These are phyloP conservation scores for Hecatera dysodea DNA, from an alignment of 2,888 invertebrate genomes.

Conservation along the genomic window DNA sequence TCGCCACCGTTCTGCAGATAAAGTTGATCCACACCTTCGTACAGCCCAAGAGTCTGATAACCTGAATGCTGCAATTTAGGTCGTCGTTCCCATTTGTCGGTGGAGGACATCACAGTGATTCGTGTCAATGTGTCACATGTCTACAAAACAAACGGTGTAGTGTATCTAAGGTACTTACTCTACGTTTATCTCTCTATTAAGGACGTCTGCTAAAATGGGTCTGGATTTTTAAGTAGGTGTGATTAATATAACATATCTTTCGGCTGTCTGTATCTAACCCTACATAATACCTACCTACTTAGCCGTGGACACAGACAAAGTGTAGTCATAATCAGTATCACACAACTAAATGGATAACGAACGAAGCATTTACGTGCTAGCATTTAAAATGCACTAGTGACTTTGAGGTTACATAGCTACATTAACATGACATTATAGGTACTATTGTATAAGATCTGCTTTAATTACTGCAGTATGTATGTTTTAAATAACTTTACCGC, in stretches of 20 bases:
- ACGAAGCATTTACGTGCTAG: slow-evolving; percentile 35
- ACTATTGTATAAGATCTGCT: slow-evolving; percentile 47
- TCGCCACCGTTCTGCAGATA: slow-evolving; percentile 46
- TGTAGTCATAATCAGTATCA: slow-evolving; percentile 37
- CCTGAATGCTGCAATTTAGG: slow-evolving; percentile 82
- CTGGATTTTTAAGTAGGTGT: slow-evolving; percentile 65
- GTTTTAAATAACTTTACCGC: slow-evolving; percentile 21
- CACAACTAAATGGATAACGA: slow-evolving; percentile 34
- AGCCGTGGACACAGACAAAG: slow-evolving; percentile 18
- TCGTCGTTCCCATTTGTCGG: slow-evolving; percentile 76
- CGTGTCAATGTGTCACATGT: slow-evolving; percentile 74
- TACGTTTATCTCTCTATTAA: slow-evolving; percentile 68
- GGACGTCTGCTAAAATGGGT: slow-evolving; percentile 69
- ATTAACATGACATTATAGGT: slow-evolving; percentile 58
- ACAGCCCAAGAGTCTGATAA: slow-evolving; percentile 78
- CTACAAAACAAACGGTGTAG: slow-evolving; percentile 56
- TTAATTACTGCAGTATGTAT: slow-evolving; percentile 41
- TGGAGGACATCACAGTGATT: slow-evolving; percentile 73
- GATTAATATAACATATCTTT: slow-evolving; percentile 26
- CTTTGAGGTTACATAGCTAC: slow-evolving; percentile 49
- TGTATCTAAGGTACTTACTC: slow-evolving; percentile 17
- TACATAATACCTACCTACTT: slow-evolving; percentile 28
- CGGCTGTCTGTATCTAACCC: slow-evolving; percentile 20
- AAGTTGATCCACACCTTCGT: slow-evolving; percentile 70
- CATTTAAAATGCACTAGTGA: slow-evolving; percentile 53